Evolutionary conservation across 2,113 vertebrate genomes (phyloP).

Genomic region (Pandion haliaetus): DNA sequence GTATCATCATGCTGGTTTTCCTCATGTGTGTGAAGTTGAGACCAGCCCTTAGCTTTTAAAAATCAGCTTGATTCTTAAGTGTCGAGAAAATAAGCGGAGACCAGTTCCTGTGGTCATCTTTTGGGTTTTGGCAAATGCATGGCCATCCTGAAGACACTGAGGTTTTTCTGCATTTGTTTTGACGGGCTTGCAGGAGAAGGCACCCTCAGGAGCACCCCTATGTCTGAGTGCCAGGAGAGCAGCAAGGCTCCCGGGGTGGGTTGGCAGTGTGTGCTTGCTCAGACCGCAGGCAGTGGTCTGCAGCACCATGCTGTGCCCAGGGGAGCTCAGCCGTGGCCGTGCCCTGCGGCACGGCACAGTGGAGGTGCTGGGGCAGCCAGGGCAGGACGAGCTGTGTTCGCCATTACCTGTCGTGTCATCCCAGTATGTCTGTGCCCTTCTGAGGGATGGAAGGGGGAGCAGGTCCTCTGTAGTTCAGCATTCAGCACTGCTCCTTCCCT

Average conservation of each 20-base stretch:
- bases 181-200: not conserved
- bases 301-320: not conserved
- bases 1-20: not conserved
- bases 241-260: no score
- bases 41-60: not conserved
- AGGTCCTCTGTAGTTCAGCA: not conserved
- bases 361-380: not conserved
- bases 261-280: not conserved
- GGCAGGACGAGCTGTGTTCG: not conserved
- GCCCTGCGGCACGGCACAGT: not conserved
- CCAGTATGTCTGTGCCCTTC: not conserved
- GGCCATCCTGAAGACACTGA: not conserved
- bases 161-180: not conserved
- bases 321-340: not conserved
- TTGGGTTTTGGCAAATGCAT: not conserved
- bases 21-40: not conserved
- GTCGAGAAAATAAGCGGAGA: not conserved
- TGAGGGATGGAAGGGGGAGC: not conserved
- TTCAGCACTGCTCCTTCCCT: not conserved
- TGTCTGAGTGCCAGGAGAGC: not conserved
- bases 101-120: not conserved
- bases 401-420: rapidly evolving
- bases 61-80: not conserved
- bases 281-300: not conserved
- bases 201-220: not conserved